phyloP scores from a whole-genome alignment of 1,140 invertebrate genomes.

The Melanaphis sacchari region DNA sequence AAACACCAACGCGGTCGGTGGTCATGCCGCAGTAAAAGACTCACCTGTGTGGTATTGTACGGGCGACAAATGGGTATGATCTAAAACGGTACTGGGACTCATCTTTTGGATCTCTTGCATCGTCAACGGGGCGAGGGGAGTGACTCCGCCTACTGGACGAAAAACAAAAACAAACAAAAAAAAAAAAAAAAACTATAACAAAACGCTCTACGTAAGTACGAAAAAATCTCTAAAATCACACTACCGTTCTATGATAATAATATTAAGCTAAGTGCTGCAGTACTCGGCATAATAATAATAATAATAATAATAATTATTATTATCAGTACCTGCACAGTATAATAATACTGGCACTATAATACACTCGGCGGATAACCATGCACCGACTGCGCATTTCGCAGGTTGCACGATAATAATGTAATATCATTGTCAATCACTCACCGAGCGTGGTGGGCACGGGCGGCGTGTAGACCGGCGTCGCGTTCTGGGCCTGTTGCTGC shows the following conservation, averaged over 20 bases:
- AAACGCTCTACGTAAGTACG: not conserved
- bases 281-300: no score
- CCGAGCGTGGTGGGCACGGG: constrained; percentile 52
- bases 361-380: not conserved
- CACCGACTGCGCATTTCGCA: not conserved
- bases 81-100: constrained; percentile 60
- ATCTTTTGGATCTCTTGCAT: constrained; percentile 76
- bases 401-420: not conserved
- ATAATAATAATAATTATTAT: no score
- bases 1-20: not conserved
- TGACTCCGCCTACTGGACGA: constrained; percentile 71
- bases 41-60: constrained; percentile 58
- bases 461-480: constrained; percentile 44
- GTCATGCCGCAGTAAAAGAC: not conserved
- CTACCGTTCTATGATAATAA: not conserved
- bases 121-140: constrained; percentile 77
- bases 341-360: no score
- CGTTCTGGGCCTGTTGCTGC: constrained; percentile 48
- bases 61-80: constrained; percentile 59
- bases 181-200: constrained; percentile 44
- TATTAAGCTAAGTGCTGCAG: no score
- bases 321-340: no score
- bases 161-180: constrained; percentile 14
- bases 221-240: not conserved
- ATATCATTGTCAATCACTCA: constrained; percentile 28